Conservation (phyloP, 2,113 vertebrate genomes). For the Serinus canaria region DNA sequence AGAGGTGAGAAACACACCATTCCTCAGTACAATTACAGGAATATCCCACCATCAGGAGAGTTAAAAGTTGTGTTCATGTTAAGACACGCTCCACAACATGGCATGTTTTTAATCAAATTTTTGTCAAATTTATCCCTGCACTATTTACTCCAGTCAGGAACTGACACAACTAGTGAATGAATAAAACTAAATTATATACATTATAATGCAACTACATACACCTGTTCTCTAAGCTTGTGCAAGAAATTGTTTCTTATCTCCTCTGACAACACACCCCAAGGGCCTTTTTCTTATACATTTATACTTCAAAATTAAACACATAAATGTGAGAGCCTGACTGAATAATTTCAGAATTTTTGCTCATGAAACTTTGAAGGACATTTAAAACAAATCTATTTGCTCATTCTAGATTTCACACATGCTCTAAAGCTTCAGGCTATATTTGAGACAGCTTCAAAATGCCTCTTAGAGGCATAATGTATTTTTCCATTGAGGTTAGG, state of each 20-base stretch:
- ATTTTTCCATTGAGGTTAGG: not conserved
- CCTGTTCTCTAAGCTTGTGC: not conserved
- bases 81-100: not conserved
- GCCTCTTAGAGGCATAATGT: not conserved
- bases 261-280: not conserved
- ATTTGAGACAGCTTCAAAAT: not conserved
- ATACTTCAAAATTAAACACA: not conserved
- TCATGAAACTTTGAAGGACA: not conserved
- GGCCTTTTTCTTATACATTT: not conserved
- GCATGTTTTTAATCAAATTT: not conserved
- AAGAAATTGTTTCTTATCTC: not conserved
- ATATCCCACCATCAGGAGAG: not conserved
- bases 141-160: not conserved
- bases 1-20: rapidly evolving
- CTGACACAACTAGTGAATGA: not conserved
- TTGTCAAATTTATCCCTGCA: not conserved
- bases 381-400: not conserved
- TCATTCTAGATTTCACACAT: not conserved
- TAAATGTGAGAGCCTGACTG: not conserved
- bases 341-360: not conserved
- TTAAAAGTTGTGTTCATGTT: not conserved
- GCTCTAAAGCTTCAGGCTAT: not conserved
- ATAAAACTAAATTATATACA: not conserved
- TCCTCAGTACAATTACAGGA: not conserved
- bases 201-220: not conserved